A percentile compares a stretch with the other conserved stretches of the same genome.
These are phyloP conservation scores for Salarias fasciatus DNA, from an alignment of 2,797 vertebrate species.

Conservation along the genomic window DNA sequence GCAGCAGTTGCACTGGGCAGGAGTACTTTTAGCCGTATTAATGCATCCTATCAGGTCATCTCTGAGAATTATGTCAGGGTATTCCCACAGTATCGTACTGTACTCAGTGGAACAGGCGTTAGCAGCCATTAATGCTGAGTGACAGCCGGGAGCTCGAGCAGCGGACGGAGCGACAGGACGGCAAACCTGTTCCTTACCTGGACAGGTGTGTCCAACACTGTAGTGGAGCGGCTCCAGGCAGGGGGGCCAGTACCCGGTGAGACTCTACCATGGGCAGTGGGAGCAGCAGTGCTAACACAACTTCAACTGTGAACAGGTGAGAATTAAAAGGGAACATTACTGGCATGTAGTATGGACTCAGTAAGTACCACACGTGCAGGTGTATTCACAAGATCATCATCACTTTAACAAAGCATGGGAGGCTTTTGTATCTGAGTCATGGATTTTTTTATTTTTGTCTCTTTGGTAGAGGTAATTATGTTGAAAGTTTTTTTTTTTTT, in stretches of 20 bases:
- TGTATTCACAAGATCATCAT: too few species aligned
- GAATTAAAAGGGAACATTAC: constrained; percentile 27
- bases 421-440: too few species aligned
- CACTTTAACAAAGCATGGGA: too few species aligned
- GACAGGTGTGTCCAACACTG: constrained; percentile 47
- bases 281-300: constrained; percentile 66
- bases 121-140: constrained; percentile 65
- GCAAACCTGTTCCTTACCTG: constrained; percentile 65
- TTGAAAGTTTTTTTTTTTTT: too few species aligned
- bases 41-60: constrained; percentile 30
- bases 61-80: constrained; percentile 50
- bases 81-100: constrained; percentile 53
- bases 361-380: not conserved
- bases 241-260: constrained; percentile 42
- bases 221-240: constrained; percentile 39
- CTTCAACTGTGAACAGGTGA: constrained; percentile 68
- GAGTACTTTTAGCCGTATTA: constrained; percentile 30
- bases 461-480: too few species aligned
- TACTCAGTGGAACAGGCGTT: constrained; percentile 26
- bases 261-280: constrained; percentile 76
- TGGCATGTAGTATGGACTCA: not conserved
- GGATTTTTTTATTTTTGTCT: too few species aligned
- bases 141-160: constrained; percentile 55
- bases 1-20: not conserved
- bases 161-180: constrained; percentile 40